Conservation (phyloP, 2,888 invertebrate species). For the Octodonta nipae region DNA sequence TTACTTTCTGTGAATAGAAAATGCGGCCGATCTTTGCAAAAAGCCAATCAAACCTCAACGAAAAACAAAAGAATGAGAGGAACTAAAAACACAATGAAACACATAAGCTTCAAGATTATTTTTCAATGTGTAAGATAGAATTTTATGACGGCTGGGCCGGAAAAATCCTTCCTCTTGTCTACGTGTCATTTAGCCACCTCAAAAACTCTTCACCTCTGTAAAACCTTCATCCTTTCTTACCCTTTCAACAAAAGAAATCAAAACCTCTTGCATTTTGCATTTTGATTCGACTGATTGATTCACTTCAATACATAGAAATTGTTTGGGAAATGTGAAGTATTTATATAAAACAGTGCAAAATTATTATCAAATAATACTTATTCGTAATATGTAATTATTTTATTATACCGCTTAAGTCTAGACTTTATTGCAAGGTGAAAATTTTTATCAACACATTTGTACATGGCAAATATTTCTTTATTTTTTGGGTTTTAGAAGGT, state of each 20-base stretch:
- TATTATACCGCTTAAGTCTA: no score
- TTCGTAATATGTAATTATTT: background rate
- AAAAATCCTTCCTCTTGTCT: constrained; percentile 56
- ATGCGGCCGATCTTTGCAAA: no score
- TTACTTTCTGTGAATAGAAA: no score
- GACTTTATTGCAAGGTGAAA: no score
- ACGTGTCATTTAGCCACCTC: constrained; percentile 52
- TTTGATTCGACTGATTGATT: constrained; percentile 32
- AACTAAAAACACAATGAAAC: no score
- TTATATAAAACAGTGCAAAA: constrained; percentile 2
- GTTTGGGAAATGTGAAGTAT: background rate
- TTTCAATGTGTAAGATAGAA: no score
- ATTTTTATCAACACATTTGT: no score
- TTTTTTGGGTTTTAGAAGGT: no score
- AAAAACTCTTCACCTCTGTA: constrained; percentile 30
- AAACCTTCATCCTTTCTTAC: constrained; percentile 28
- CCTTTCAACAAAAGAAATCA: constrained; percentile 17
- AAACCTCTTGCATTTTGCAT: constrained; percentile 35
- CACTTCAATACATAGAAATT: constrained; percentile 7
- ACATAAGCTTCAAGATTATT: no score
- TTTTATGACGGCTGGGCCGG: constrained; percentile 40
- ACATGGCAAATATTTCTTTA: no score
- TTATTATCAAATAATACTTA: background rate
- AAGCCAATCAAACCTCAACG: no score
- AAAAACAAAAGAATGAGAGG: no score